Conservation (phyloP, 2,888 invertebrate genomes). For the Macrophya annulata region DNA sequence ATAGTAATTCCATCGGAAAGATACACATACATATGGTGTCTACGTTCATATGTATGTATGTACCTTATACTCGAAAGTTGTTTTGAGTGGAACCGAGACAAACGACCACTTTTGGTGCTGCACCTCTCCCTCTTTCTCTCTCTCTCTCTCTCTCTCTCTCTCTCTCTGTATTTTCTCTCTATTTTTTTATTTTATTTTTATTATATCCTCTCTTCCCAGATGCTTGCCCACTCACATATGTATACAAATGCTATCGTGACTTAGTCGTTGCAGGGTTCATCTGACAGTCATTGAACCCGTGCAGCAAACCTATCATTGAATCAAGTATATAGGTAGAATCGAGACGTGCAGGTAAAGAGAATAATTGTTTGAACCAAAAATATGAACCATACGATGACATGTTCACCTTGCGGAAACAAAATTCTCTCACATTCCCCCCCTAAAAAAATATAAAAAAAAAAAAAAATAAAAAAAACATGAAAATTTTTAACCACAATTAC, state of each 20-base stretch:
- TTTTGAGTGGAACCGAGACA: constrained; percentile 38
- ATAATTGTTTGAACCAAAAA: background rate
- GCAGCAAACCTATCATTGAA: background rate
- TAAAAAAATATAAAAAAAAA: too few relatives aligned
- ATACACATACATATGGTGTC: background rate
- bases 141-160: constrained; percentile 9
- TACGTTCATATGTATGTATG: background rate
- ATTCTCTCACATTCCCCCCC: too few relatives aligned
- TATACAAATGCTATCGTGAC: background rate
- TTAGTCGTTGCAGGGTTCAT: constrained; percentile 15
- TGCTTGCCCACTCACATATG: background rate
- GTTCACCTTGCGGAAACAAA: too few relatives aligned
- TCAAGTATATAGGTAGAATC: background rate
- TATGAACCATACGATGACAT: too few relatives aligned
- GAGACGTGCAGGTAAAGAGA: background rate
- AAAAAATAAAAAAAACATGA: background rate
- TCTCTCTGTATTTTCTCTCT: background rate
- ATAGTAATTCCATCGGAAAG: background rate
- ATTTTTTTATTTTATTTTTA: background rate
- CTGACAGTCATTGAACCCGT: constrained; percentile 41
- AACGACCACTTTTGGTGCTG: constrained; percentile 31
- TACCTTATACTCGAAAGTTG: constrained; percentile 45
- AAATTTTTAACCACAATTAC: background rate
- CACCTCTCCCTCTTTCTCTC: constrained; percentile 14
- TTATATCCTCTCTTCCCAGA: background rate